Conservation (phyloP, 92 coral and sea anemone genomes). For the Blastomussa wellsi region DNA sequence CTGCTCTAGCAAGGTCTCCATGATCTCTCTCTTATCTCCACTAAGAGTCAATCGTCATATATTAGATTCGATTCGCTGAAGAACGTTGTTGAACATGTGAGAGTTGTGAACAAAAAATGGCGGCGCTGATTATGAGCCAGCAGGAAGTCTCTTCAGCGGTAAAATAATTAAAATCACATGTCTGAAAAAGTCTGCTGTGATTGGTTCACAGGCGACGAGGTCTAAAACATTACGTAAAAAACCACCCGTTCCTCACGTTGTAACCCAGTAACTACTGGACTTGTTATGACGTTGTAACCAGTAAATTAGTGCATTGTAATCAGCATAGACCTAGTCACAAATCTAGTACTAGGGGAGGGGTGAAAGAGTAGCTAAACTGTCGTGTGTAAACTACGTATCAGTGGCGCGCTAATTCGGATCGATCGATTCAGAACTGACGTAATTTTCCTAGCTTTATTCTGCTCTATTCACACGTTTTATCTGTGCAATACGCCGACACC, state of each 20-base stretch:
- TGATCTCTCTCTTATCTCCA: conserved; percentile 15
- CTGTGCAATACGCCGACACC: too few species aligned
- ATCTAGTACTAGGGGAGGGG: background rate
- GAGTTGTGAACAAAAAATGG: conserved; percentile 62
- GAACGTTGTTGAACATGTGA: conserved; percentile 8
- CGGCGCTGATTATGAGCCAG: conserved; percentile 69
- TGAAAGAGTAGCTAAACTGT: background rate
- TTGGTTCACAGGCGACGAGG: conserved; percentile 55
- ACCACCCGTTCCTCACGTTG: conserved; percentile 15
- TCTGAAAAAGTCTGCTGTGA: conserved; percentile 35
- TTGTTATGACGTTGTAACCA: conserved; percentile 17
- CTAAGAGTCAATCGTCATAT: background rate
- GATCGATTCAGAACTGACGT: background rate
- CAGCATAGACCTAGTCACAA: background rate
- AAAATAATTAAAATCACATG: conserved; percentile 63
- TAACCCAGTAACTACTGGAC: conserved; percentile 6
- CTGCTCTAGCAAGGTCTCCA: conserved; percentile 95
- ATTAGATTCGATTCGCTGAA: background rate
- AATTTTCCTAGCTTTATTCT: background rate
- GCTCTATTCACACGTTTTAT: too few species aligned
- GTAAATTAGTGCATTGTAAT: conserved; percentile 19
- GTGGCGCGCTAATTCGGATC: background rate
- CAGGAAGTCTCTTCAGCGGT: conserved; percentile 40
- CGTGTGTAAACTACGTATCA: background rate
- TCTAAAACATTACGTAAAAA: conserved; percentile 54